Conservation (phyloP, 2,888 invertebrate genomes). For the Metopia argyrocephala region DNA sequence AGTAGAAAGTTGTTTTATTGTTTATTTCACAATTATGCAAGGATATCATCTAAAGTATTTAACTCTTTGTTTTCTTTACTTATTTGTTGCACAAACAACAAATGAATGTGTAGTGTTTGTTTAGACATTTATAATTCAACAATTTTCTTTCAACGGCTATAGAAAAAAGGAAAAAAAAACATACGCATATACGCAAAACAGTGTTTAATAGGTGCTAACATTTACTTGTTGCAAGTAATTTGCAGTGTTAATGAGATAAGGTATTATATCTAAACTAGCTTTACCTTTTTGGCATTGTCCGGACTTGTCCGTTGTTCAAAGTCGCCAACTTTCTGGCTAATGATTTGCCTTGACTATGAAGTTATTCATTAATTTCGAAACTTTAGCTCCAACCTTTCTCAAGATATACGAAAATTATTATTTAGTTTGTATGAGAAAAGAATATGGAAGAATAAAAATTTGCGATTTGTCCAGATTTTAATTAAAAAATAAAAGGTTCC, state of each 20-base stretch:
- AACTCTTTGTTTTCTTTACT: constrained; percentile 6
- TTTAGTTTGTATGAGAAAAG: too few relatives aligned
- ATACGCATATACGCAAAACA: constrained; percentile 1
- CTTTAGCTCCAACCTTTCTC: too few relatives aligned
- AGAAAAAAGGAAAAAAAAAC: constrained; percentile 18
- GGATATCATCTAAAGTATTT: constrained; percentile 63
- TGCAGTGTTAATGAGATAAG: not conserved
- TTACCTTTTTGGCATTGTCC: constrained; percentile 44
- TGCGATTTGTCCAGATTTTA: too few relatives aligned
- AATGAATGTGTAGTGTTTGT: constrained; percentile 18
- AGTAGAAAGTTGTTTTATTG: constrained; percentile 69
- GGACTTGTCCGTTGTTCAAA: too few relatives aligned
- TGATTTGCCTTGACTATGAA: too few relatives aligned
- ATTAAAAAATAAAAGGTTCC: too few relatives aligned
- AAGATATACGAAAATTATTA: too few relatives aligned
- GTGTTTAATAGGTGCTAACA: constrained; percentile 42
- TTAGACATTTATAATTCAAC: constrained; percentile 46
- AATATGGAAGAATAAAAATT: too few relatives aligned
- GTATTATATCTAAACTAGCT: constrained; percentile 5
- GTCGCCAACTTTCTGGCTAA: too few relatives aligned
- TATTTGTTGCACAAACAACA: constrained; percentile 27
- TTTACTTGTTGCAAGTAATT: constrained; percentile 43
- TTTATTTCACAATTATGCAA: constrained; percentile 69
- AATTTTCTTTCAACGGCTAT: constrained; percentile 51
- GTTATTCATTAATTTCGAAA: too few relatives aligned